Evolutionary conservation across 2,888 invertebrate species (phyloP), one percentile per base, ranked within the genome.

Genomic region (Hesperia comma): DNA sequence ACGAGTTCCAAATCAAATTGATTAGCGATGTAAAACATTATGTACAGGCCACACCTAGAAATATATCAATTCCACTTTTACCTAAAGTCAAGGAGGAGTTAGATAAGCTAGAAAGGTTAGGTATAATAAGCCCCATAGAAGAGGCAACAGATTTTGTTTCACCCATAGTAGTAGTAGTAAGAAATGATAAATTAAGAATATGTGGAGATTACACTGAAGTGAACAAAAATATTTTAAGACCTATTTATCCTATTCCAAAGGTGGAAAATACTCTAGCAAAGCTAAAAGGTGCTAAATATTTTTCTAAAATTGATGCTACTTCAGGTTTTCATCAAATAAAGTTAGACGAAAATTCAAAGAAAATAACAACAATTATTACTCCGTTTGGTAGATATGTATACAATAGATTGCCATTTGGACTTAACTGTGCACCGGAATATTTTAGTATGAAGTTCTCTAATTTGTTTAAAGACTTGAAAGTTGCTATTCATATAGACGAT

Each of bases 21-120:
- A 10, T 49, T 7, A 19, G 19, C 4, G 19, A 49, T 19, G 19
- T 19, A 19, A 6, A 49, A 19, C 49, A 1, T 49, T 49, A 49
- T 49, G 6, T 49, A 49, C 49, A 49, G 17, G 49, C 49, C 6
- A 49, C 49, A 10, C 49, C 49, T 12, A 49, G 49, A 49, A 49
- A 19, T 49, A 7, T 49, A 49, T 49, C 49, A 2, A 49, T 49
- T 17, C 49, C 49, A 5, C 49, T 49, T 19, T 49, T 49, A 19
- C 49, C 49, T 19, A 49, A 19, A 49, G 49, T 49, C 6, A 49
- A 49, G 12, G 17, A 19, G 1, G 49, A 49, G 12, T 49, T 19
- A 17, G 19, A 49, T 4, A 49, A 49, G 10, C 19, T 49, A 19
- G 5, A 49, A n/a, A 12, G 41, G 5, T 41, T 41, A 41, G 41